Conservation (phyloP, 2,797 vertebrate genomes). For the Peromyscus eremicus region DNA sequence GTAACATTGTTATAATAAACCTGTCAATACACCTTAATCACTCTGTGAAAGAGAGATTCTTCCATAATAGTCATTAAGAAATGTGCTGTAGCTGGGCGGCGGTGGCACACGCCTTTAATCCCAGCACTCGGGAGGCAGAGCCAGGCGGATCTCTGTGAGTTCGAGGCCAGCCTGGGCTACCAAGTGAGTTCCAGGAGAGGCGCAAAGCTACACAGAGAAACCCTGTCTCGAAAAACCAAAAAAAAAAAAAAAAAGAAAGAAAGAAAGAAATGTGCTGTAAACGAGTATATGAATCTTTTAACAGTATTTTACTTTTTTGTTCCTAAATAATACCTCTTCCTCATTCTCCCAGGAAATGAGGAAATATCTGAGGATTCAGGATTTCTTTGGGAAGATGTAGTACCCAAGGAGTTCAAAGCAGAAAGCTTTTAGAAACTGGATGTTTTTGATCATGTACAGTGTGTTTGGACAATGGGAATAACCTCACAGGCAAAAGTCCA, state of each 20-base stretch:
- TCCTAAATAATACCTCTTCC: neutral
- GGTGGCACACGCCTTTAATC: no score
- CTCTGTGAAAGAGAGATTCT: conserved; percentile 4
- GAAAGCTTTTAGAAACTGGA: neutral
- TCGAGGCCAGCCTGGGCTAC: no score
- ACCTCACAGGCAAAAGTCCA: conserved; percentile 1
- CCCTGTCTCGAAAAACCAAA: no score
- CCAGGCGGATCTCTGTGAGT: no score
- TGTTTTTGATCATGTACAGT: neutral
- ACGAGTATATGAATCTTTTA: conserved; percentile 30
- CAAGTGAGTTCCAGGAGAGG: no score
- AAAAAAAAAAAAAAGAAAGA: no score
- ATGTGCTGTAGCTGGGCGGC: neutral
- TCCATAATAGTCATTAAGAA: conserved; percentile 32
- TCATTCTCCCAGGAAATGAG: neutral
- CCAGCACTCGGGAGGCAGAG: no score
- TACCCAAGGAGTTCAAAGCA: neutral
- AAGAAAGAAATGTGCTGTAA: neutral
- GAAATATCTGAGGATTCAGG: neutral
- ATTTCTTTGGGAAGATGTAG: neutral
- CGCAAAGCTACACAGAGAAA: no score
- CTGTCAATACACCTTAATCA: conserved; percentile 33
- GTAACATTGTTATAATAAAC: conserved; percentile 62
- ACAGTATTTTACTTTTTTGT: neutral
- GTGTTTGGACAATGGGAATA: neutral